Evolutionary conservation across 2,113 vertebrate genomes (phyloP).

Genomic region (Dasyornis broadbenti): DNA sequence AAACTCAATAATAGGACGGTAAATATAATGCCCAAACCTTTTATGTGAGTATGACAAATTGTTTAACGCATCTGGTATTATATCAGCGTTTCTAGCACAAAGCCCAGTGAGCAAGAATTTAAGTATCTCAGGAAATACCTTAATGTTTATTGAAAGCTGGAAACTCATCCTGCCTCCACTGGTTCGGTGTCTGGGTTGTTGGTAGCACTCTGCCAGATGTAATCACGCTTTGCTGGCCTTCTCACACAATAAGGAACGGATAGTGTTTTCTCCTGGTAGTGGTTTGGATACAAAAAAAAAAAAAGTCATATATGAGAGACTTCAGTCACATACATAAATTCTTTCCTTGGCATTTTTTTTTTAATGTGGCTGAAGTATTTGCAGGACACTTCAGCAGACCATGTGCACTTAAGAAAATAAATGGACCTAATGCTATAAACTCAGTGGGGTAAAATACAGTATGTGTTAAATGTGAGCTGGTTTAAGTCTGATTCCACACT

Average conservation of each 20-base stretch:
- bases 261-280: neutral
- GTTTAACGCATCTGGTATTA: neutral
- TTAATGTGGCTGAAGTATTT: neutral
- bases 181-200: neutral
- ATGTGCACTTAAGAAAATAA: conserved; percentile 1
- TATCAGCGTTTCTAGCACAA: neutral
- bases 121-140: neutral
- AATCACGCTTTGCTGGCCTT: neutral
- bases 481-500: neutral
- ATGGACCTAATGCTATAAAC: neutral
- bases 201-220: neutral
- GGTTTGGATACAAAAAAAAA: neutral
- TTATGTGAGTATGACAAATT: neutral
- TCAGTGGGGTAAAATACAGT: neutral
- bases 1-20: neutral
- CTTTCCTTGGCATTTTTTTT: neutral
- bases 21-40: neutral
- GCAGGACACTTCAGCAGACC: neutral
- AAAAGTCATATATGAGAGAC: neutral
- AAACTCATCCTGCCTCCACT: neutral
- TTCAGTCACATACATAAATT: neutral
- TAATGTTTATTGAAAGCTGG: neutral
- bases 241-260: neutral
- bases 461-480: neutral
- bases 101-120: neutral